A percentile compares a stretch with the other conserved stretches of the same genome.
phyloP scores from a whole-genome alignment of 2,888 invertebrate genomes.

The Perizoma affinitatum region DNA sequence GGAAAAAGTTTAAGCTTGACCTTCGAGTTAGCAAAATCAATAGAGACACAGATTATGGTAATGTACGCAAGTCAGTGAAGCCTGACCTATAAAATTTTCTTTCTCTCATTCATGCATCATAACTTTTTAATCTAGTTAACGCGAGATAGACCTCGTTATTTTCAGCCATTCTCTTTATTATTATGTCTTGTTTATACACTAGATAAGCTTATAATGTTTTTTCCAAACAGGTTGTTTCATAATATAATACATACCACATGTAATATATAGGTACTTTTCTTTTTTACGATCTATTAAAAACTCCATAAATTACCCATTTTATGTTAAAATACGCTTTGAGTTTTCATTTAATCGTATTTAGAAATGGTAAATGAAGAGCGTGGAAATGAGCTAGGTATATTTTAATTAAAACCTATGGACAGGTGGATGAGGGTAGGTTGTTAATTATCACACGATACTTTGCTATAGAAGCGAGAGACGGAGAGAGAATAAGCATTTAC shows the following conservation, averaged over 20 bases:
- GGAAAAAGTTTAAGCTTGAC: no score
- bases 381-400: neutral
- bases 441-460: slow-evolving; percentile 1
- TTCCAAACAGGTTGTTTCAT: neutral
- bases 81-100: slow-evolving; percentile 51
- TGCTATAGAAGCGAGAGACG: no score
- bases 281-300: no score
- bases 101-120: slow-evolving; percentile 43
- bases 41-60: slow-evolving; percentile 54
- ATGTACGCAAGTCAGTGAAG: slow-evolving; percentile 53
- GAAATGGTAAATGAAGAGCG: neutral
- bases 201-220: slow-evolving; percentile 3
- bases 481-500: no score
- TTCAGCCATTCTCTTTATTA: slow-evolving; percentile 13
- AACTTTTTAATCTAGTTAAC: slow-evolving; percentile 42
- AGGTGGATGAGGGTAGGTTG: neutral
- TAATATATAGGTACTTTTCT: no score
- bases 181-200: slow-evolving; percentile 9
- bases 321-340: neutral
- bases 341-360: slow-evolving; percentile 3
- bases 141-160: slow-evolving; percentile 33
- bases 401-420: slow-evolving; percentile 8
- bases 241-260: no score
- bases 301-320: no score
- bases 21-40: slow-evolving; percentile 35